phyloP scores from a whole-genome alignment of 2,113 vertebrate species.

The Madoqua kirkii region DNA sequence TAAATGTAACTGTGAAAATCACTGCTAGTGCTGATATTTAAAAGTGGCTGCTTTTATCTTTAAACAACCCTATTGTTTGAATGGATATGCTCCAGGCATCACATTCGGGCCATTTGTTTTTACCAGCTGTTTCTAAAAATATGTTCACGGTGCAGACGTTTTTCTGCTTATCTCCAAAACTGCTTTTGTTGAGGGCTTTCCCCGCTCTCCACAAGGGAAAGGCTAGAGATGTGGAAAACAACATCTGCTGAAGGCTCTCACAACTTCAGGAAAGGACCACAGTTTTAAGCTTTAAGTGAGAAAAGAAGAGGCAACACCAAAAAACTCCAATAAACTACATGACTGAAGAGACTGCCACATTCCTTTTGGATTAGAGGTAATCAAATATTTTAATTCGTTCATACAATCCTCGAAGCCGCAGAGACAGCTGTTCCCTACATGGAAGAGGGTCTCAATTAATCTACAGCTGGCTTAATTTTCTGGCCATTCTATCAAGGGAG shows the following conservation, averaged over 20 bases:
- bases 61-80: constrained; percentile 67
- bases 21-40: not conserved
- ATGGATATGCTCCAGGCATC: constrained; percentile 69
- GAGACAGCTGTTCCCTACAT: constrained; percentile 71
- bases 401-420: not conserved
- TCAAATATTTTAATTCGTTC: constrained; percentile 72
- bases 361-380: constrained; percentile 66
- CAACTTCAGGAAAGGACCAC: constrained; percentile 60
- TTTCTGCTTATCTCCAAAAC: constrained; percentile 54
- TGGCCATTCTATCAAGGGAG: constrained; percentile 52
- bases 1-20: not conserved
- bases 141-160: constrained; percentile 29
- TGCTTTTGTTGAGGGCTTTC: constrained; percentile 54
- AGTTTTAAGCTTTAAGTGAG: constrained; percentile 18
- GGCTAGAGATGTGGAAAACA: constrained; percentile 68
- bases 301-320: not conserved
- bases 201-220: constrained; percentile 54
- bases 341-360: constrained; percentile 46
- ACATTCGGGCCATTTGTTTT: constrained; percentile 74
- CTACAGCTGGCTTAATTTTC: constrained; percentile 64
- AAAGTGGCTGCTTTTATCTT: constrained; percentile 66
- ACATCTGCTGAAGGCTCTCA: constrained; percentile 69
- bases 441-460: constrained; percentile 64
- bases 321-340: constrained; percentile 39
- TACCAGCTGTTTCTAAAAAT: constrained; percentile 80